Base-by-base conservation (phyloP, 2,888 invertebrate species). In the Biston stratarius region DNA sequence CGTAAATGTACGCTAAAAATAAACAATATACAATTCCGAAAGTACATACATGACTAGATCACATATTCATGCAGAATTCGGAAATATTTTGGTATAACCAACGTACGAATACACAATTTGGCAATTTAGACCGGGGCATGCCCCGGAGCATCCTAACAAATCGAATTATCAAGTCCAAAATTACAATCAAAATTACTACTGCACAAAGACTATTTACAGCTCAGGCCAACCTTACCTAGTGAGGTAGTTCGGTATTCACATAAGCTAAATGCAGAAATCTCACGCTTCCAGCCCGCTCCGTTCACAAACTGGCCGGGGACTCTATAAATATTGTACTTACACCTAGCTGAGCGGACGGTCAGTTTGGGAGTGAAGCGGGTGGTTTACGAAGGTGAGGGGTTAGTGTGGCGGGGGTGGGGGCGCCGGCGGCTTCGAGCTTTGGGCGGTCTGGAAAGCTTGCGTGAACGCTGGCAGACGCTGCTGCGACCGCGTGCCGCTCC, bases 31-130 rank as follows among this genome's bases (percentile, higher is more conserved):
- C 87, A 88, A 89, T 91, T 94, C 94, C 94, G 94, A 94, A 91
- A 93, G 91, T 90, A 93, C 93, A 92, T 93, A 94, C 93, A 92
- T 84, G 94, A 93, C 94, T 94, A 94, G 94, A 94, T 93, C 88
- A 90, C 87, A 91, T 93, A 89, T 92, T 92, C 94, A 94, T 94
- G 94, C 87, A 94, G 92, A 91, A 91, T 94, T 94, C 94, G 93
- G 94, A 94, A 93, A 87, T 79, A 91, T 90, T 93, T 92, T 92
- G 92, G 92, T 92, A 92, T 89, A 91, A 87, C 90, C 84, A 82
- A 89, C 86, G 74, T 88, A 90, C 88, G 86, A 87, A 87, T 86
- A 88, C 86, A 91, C 87, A 90, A 90, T 92, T 92, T 92, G 92
- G 92, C 92, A 90, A 91, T 87, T 84, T 82, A 79, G 83, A 81